These are phyloP conservation scores for Struthidea cinerea DNA, from an alignment of 2,113 vertebrate genomes.

Conservation along the genomic window DNA sequence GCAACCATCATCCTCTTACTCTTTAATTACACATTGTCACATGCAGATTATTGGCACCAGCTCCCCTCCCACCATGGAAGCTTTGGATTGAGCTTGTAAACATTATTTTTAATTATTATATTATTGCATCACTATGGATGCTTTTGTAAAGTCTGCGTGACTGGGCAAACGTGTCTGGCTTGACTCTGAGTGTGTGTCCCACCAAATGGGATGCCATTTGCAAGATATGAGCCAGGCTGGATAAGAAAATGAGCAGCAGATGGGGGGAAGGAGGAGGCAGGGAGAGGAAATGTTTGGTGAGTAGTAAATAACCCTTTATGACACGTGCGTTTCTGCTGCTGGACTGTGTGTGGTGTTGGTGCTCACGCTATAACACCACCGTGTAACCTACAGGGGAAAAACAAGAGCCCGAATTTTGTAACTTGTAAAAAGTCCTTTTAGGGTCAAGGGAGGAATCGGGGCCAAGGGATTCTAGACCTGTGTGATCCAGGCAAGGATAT, in stretches of 20 bases:
- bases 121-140: neutral
- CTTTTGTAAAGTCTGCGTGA: neutral
- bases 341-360: fast-evolving
- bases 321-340: fast-evolving
- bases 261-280: neutral
- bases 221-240: neutral
- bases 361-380: neutral
- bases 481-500: neutral
- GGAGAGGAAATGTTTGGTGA: neutral
- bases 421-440: neutral
- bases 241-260: neutral
- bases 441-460: neutral
- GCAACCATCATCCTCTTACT: neutral
- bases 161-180: neutral
- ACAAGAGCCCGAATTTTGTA: neutral
- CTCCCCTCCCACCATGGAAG: neutral
- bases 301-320: neutral
- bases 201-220: neutral
- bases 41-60: neutral
- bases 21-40: neutral
- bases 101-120: neutral
- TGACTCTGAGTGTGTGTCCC: neutral
- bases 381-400: neutral
- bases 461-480: neutral
- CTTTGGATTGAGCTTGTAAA: neutral